Conservation (phyloP, 2,113 vertebrate species). For the Eclectus roratus region DNA sequence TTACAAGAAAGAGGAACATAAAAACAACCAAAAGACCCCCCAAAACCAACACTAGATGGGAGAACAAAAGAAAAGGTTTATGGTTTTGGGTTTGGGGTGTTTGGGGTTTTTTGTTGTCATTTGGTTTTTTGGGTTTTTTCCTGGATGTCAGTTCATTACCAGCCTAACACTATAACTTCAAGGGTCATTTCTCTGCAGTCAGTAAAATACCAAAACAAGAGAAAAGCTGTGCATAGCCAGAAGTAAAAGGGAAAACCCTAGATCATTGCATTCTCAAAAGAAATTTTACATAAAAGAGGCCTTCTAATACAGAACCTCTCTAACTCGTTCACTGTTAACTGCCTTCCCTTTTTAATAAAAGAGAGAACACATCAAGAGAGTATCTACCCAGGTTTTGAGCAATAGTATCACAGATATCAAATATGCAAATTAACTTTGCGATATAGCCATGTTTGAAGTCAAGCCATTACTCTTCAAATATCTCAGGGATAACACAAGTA, state of each 20-base stretch:
- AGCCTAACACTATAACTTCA: conserved; percentile 70
- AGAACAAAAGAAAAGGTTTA: conserved; percentile 65
- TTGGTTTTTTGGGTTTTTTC: neutral
- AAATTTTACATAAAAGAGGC: conserved; percentile 42
- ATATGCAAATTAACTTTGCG: neutral
- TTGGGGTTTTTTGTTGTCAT: neutral
- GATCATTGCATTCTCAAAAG: conserved; percentile 53
- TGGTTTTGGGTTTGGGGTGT: neutral
- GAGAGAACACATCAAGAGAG: neutral
- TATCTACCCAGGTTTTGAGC: neutral
- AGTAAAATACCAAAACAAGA: conserved; percentile 68
- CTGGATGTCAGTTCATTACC: conserved; percentile 69
- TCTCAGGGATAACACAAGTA: neutral
- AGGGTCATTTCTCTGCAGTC: conserved; percentile 73
- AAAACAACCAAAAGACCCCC: neutral
- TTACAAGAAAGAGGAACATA: conserved; percentile 40
- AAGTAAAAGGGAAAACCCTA: conserved; percentile 11
- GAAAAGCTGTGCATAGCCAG: conserved; percentile 28
- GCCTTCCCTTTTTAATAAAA: neutral
- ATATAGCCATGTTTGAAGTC: neutral
- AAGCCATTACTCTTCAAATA: neutral
- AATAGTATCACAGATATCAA: neutral
- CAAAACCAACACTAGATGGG: neutral
- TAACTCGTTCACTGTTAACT: neutral
- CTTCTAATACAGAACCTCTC: neutral